phyloP scores from a whole-genome alignment of 2,888 invertebrate species.

The Latrodectus hesperus region DNA sequence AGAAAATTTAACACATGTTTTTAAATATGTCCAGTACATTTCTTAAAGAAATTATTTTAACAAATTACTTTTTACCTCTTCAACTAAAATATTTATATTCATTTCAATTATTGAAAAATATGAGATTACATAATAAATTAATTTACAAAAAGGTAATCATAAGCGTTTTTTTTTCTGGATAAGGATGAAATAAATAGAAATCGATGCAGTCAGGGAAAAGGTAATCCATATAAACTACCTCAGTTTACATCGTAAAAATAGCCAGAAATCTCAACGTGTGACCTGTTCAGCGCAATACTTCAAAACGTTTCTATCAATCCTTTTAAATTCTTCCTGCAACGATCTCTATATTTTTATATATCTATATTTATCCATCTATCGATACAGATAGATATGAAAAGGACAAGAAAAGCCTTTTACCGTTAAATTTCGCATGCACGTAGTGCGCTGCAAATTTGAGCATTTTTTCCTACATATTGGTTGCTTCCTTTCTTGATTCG shows the following conservation, averaged over 20 bases:
- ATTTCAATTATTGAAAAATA: no score
- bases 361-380: slow-evolving; percentile 35
- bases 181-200: background rate
- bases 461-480: slow-evolving; percentile 8
- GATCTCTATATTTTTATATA: slow-evolving; percentile 46
- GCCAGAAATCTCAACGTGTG: slow-evolving; percentile 33
- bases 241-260: slow-evolving; percentile 59
- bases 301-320: slow-evolving; percentile 68
- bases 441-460: slow-evolving; percentile 31
- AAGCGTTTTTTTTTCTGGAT: no score
- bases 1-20: no score
- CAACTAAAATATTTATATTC: no score
- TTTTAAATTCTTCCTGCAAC: slow-evolving; percentile 61
- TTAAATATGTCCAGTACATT: no score
- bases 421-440: slow-evolving; percentile 63
- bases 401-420: slow-evolving; percentile 67
- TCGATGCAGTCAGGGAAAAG: slow-evolving; percentile 35
- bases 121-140: no score
- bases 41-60: no score
- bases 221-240: slow-evolving; percentile 59
- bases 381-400: slow-evolving; percentile 51
- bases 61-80: no score
- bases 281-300: slow-evolving; percentile 60
- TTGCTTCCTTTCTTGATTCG: slow-evolving; percentile 5
- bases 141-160: no score